Conservation (phyloP, 2,797 vertebrate species). For the Etheostoma nigrum region DNA sequence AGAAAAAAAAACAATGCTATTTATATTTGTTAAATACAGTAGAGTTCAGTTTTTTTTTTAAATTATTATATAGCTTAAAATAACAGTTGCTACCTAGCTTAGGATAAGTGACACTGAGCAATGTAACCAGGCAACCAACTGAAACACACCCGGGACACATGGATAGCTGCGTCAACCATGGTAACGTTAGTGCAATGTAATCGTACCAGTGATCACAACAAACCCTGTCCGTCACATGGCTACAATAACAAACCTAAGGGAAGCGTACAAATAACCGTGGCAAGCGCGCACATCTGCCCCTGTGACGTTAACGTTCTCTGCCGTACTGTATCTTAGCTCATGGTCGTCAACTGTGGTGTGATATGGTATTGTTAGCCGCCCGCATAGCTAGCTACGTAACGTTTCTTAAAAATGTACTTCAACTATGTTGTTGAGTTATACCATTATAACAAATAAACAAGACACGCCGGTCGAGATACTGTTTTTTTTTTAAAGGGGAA, state of each 20-base stretch:
- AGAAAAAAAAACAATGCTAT: background rate
- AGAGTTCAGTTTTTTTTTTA: background rate
- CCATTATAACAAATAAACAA: background rate
- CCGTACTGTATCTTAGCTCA: no score
- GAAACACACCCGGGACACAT: conserved; percentile 51
- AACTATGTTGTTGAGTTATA: no score
- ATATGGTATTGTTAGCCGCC: background rate
- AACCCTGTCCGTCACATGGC: conserved; percentile 62
- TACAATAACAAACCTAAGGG: conserved; percentile 68
- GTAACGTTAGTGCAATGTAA: background rate
- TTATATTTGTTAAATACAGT: background rate
- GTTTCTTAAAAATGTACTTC: no score
- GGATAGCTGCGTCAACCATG: background rate
- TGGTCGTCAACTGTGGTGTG: background rate
- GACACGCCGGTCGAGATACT: fast-evolving
- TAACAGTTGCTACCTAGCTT: conserved; percentile 1
- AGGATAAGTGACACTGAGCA: conserved; percentile 48
- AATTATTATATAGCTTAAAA: background rate
- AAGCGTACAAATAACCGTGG: no score
- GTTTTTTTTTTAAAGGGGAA: no score
- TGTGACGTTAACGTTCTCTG: no score
- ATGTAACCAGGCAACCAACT: conserved; percentile 73
- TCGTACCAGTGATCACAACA: conserved; percentile 39
- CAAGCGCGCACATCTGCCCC: background rate
- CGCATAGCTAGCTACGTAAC: no score